These are phyloP conservation scores for Phylloscopus trochiloides DNA, from an alignment of 2,113 vertebrate species.

Conservation along the genomic window DNA sequence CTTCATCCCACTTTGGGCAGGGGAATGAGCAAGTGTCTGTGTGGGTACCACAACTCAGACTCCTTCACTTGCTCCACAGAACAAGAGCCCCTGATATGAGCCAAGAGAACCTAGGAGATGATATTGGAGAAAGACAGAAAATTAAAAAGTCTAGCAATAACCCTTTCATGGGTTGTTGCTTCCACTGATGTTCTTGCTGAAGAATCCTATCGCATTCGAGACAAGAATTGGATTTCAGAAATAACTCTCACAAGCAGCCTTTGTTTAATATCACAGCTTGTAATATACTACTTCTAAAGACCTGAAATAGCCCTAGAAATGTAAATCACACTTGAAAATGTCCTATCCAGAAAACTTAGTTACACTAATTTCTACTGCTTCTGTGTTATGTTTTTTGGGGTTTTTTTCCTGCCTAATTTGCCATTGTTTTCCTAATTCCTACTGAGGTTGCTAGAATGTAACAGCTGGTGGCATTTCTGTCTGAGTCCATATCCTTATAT, in stretches of 20 bases:
- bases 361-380: background rate
- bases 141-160: background rate
- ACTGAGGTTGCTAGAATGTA: background rate
- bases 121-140: background rate
- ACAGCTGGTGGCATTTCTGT: conserved; percentile 25
- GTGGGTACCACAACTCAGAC: background rate
- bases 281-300: background rate
- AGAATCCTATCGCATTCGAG: background rate
- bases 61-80: background rate
- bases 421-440: background rate
- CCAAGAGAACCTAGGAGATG: background rate
- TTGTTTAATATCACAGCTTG: background rate
- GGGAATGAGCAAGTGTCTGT: background rate
- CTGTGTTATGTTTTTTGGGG: background rate
- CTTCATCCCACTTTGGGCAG: rapidly evolving
- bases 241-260: background rate
- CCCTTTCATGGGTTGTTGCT: background rate
- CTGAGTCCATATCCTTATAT: background rate
- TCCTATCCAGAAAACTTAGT: background rate
- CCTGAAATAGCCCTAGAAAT: background rate
- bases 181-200: background rate
- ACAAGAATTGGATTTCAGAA: background rate
- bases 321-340: background rate
- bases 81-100: background rate
- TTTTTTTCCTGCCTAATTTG: background rate